Base-by-base conservation (phyloP, 2,888 invertebrate genomes). In the Pollenia amentaria region DNA sequence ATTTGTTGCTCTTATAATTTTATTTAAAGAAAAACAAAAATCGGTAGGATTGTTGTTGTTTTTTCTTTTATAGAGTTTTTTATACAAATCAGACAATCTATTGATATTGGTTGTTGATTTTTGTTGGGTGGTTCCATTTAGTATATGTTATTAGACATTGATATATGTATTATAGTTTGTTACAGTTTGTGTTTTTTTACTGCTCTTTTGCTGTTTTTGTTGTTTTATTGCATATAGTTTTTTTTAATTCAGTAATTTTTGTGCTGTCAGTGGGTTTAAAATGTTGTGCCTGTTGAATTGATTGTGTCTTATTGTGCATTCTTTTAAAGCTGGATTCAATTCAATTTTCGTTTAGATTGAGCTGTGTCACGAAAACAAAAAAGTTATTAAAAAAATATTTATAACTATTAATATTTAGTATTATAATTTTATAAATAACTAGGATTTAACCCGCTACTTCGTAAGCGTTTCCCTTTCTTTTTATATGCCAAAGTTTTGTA, bases 21-120 rank as follows among this genome's bases (percentile, higher is more conserved):
- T 51, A 51, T 42, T 29, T 29, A 29, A 29, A 29, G 6, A 29
- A 29, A 46, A 55, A 60, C 48, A 65, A 42, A 72, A 48, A 70
- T 83, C 84, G 84, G 84, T 84, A 84, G 84, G 78, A 69, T 79
- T 38, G 73, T 84, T 84, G 14, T n/a, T 46, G 48, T 38, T 64
- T 4, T 55, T 42, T 29, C 60, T 79, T 62, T 60, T 60, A 51
- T 51, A 81, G 46, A 81, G 55, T 51, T n/a, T 55, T 8, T 64
- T 64, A 57, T n/a, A 40, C 40, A 65, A 84, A 9, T 51, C 14
- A 67, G 38, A 55, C 44, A 57, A 40, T 57, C 40, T 65, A 44
- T 80, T 77, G 70, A 46, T 21, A 80, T 29, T 42, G 72, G 53
- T 53, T 44, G 18, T 67, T 11, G 57, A 10, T 65, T 75, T 76